Percentiles rank a stretch among this genome's conserved stretches.
phyloP scores from a whole-genome alignment of 2,797 vertebrate genomes.

The Nannoperca australis region DNA sequence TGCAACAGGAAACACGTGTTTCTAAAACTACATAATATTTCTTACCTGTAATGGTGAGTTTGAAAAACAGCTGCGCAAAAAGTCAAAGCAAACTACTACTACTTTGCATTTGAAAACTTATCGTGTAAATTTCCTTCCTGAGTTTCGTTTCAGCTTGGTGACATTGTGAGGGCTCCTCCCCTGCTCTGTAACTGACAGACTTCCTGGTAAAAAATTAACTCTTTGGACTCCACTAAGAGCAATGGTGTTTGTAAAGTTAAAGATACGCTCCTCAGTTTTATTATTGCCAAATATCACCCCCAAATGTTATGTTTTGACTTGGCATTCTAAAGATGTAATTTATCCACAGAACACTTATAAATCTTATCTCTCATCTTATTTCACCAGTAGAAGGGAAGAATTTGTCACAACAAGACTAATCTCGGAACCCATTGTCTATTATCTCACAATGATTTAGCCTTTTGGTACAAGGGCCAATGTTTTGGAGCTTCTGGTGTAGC shows the following conservation, averaged over 20 bases:
- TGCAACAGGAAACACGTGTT: neutral
- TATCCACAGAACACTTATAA: too few relatives aligned
- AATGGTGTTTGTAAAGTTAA: neutral
- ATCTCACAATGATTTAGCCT: too few relatives aligned
- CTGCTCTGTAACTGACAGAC: too few relatives aligned
- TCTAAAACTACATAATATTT: neutral
- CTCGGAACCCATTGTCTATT: too few relatives aligned
- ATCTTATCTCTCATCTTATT: neutral
- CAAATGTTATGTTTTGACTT: neutral
- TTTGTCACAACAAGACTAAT: too few relatives aligned
- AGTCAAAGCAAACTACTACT: neutral
- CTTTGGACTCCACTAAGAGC: neutral
- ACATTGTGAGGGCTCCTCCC: neutral
- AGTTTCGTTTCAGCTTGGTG: conserved; percentile 17
- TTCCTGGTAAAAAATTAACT: conserved; percentile 11
- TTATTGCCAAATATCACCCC: neutral
- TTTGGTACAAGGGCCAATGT: too few relatives aligned
- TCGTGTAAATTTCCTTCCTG: rapidly evolving
- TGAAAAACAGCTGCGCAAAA: neutral
- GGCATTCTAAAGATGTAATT: neutral
- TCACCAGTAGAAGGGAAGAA: neutral
- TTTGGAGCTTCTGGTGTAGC: too few relatives aligned
- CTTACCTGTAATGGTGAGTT: conserved; percentile 6
- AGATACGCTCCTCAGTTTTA: neutral
- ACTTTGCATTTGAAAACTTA: neutral